A percentile compares a stretch with the other conserved stretches of the same genome.
Conservation (phyloP, 1,140 invertebrate species). For the Chironomus striatipennis region DNA sequence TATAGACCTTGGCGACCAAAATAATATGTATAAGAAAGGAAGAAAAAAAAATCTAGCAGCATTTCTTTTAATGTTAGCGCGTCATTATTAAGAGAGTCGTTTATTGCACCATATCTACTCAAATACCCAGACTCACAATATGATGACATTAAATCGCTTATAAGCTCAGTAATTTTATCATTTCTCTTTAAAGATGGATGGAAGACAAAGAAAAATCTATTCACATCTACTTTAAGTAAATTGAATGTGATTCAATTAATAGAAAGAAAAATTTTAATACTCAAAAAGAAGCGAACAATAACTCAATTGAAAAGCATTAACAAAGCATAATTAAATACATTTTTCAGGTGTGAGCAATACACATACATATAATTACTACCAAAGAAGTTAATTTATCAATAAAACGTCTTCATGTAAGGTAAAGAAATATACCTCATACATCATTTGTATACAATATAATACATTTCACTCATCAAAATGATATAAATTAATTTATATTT, state of each 20-base stretch:
- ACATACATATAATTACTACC: not conserved
- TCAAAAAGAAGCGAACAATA: not conserved
- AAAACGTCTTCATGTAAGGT: not conserved
- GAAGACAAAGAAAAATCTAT: not conserved
- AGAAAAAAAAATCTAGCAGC: not conserved
- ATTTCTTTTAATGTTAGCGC: slow-evolving; percentile 22
- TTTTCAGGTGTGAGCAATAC: too few species aligned
- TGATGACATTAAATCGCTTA: slow-evolving; percentile 22
- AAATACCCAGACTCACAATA: not conserved
- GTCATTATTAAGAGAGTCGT: slow-evolving; percentile 19
- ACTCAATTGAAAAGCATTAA: too few species aligned
- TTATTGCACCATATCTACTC: slow-evolving; percentile 3
- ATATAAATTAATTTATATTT: too few species aligned
- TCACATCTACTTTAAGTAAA: not conserved
- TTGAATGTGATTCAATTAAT: not conserved
- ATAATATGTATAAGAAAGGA: not conserved
- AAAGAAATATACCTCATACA: not conserved
- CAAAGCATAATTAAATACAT: too few species aligned
- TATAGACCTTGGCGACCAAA: not conserved
- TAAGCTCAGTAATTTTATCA: not conserved
- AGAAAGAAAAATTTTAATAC: slow-evolving; percentile 9
- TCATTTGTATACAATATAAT: not conserved
- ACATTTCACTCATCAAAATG: too few species aligned
- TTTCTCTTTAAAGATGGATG: not conserved
- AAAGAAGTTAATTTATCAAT: not conserved